Conservation (phyloP, 2,113 vertebrate genomes). For the Strix aluco region DNA sequence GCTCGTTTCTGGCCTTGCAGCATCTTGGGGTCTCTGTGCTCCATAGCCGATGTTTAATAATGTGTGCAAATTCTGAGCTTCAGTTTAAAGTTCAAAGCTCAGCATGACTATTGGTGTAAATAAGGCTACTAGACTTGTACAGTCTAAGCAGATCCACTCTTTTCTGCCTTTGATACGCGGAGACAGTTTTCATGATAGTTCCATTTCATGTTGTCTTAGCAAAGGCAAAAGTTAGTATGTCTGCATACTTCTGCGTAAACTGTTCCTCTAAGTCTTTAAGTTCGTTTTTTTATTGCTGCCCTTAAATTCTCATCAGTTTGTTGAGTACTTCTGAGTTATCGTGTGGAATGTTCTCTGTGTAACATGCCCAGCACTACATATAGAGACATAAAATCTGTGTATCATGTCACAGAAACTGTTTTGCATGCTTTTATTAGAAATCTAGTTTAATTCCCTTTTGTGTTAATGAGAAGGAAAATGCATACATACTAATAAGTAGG, state of each 20-base stretch:
- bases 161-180: not conserved
- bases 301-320: not conserved
- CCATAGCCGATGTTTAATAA: not conserved
- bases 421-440: not conserved
- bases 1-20: not conserved
- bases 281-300: not conserved
- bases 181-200: not conserved
- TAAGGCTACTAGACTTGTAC: not conserved
- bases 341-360: not conserved
- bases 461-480: not conserved
- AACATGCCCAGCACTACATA: not conserved
- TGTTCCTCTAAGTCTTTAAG: not conserved
- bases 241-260: not conserved
- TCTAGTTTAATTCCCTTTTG: not conserved
- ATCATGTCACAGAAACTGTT: not conserved
- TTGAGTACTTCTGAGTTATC: not conserved
- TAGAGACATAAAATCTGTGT: not conserved
- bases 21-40: accelerated
- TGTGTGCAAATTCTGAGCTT: not conserved
- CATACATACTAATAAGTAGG: not conserved
- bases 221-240: not conserved
- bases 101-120: accelerated
- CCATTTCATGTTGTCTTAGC: not conserved
- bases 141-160: not conserved
- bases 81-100: not conserved